phyloP scores from a whole-genome alignment of 2,888 invertebrate genomes.

The Eueremaeus valkanovi region DNA sequence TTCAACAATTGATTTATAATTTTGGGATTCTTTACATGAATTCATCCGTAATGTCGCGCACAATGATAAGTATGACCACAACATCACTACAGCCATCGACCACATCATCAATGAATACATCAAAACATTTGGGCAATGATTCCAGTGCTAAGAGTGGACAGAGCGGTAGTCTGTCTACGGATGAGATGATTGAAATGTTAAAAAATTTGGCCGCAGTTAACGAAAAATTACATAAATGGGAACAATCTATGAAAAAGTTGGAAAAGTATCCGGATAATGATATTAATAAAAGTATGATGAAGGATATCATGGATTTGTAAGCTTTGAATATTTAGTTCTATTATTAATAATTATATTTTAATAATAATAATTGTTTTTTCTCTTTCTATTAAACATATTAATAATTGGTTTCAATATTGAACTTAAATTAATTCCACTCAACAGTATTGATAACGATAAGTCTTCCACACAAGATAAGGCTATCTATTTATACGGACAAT shows the following conservation, averaged over 20 bases:
- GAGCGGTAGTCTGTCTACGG: background rate
- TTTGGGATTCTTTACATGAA: too few relatives aligned
- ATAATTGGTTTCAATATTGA: background rate
- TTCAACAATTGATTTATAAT: too few relatives aligned
- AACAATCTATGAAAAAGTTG: constrained; percentile 36
- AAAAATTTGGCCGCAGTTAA: constrained; percentile 39
- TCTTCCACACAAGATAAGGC: constrained; percentile 38
- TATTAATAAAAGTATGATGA: constrained; percentile 23
- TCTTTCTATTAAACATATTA: too few relatives aligned
- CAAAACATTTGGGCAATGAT: too few relatives aligned
- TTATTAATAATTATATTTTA: background rate
- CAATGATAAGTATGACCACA: background rate
- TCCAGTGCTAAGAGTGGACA: background rate
- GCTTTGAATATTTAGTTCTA: background rate
- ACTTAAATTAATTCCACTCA: background rate
- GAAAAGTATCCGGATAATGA: background rate
- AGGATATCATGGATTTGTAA: constrained; percentile 39
- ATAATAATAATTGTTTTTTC: too few relatives aligned
- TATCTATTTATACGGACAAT: constrained; percentile 39
- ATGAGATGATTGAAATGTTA: constrained; percentile 35
- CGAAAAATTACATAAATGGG: constrained; percentile 37
- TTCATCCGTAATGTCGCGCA: background rate
- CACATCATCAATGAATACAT: background rate
- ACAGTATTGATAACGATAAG: constrained; percentile 30
- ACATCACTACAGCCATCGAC: constrained; percentile 10